These are phyloP conservation scores for Sialia sialis DNA, from an alignment of 2,113 vertebrate genomes.

Conservation along the genomic window DNA sequence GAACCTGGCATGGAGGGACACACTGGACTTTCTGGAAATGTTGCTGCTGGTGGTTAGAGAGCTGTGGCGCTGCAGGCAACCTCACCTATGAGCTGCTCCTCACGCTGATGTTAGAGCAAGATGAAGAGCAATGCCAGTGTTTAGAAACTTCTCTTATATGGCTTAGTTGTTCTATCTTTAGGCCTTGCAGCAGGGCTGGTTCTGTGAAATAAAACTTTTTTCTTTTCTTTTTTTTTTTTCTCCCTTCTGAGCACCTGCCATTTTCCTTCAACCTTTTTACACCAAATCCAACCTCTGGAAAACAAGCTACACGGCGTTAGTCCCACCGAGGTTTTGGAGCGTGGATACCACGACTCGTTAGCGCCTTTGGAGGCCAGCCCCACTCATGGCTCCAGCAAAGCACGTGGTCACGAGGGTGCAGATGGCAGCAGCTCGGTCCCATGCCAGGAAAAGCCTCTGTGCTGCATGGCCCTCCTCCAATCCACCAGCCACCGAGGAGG, in stretches of 20 bases:
- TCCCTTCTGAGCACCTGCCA: not conserved
- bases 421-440: slow-evolving; percentile 34
- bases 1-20: not conserved
- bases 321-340: not conserved
- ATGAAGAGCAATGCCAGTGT: not conserved
- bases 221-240: not conserved
- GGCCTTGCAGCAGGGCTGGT: not conserved
- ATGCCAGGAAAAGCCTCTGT: slow-evolving; percentile 41
- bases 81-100: not conserved
- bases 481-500: slow-evolving; percentile 22
- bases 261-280: not conserved
- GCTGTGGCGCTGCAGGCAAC: not conserved
- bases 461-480: slow-evolving; percentile 53
- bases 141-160: not conserved
- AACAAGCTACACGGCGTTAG: not conserved
- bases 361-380: slow-evolving; percentile 32
- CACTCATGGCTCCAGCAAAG: slow-evolving; percentile 44
- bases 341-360: not conserved
- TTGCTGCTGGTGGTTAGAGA: not conserved
- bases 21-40: not conserved
- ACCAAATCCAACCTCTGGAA: not conserved
- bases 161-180: not conserved
- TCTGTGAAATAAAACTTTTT: not conserved
- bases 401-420: slow-evolving; percentile 49
- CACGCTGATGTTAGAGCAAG: not conserved